Conservation (phyloP, 2,888 invertebrate species). For the Eupithecia tripunctaria region DNA sequence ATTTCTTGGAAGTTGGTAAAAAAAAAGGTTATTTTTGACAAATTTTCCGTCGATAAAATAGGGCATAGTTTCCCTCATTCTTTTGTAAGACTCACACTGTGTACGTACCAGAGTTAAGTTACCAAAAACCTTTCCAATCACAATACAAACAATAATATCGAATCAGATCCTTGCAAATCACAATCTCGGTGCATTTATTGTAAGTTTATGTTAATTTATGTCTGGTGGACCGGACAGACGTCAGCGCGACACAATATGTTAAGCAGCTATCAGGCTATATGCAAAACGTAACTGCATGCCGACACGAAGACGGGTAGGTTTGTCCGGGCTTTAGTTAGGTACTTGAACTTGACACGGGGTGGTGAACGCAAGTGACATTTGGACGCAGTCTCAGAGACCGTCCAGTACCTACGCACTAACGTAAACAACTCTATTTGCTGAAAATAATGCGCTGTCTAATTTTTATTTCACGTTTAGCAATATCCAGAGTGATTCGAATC, state of each 20-base stretch:
- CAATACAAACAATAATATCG: slow-evolving; percentile 35
- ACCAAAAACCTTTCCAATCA: slow-evolving; percentile 14
- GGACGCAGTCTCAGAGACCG: slow-evolving; percentile 25
- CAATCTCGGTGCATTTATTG: slow-evolving; percentile 55
- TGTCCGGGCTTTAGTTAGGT: slow-evolving; percentile 55
- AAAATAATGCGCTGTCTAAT: background rate
- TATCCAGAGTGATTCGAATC: background rate
- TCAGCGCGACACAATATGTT: slow-evolving; percentile 61
- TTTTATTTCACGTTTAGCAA: background rate
- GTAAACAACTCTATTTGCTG: slow-evolving; percentile 16
- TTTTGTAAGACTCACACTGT: no score
- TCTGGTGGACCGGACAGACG: slow-evolving; percentile 60
- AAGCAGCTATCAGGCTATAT: slow-evolving; percentile 58
- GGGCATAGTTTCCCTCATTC: no score
- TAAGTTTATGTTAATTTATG: slow-evolving; percentile 66
- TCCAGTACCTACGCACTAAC: background rate
- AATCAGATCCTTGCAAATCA: slow-evolving; percentile 48
- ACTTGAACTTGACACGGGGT: slow-evolving; percentile 76
- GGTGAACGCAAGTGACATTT: slow-evolving; percentile 57
- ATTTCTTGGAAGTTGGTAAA: no score
- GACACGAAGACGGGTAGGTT: slow-evolving; percentile 59
- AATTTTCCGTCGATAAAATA: no score
- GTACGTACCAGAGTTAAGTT: background rate
- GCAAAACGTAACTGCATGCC: slow-evolving; percentile 62
- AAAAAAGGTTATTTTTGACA: no score